A percentile compares a stretch with the other conserved stretches of the same genome.
These are phyloP conservation scores for Thymelicus sylvestris DNA, from an alignment of 2,888 invertebrate species.

Conservation along the genomic window DNA sequence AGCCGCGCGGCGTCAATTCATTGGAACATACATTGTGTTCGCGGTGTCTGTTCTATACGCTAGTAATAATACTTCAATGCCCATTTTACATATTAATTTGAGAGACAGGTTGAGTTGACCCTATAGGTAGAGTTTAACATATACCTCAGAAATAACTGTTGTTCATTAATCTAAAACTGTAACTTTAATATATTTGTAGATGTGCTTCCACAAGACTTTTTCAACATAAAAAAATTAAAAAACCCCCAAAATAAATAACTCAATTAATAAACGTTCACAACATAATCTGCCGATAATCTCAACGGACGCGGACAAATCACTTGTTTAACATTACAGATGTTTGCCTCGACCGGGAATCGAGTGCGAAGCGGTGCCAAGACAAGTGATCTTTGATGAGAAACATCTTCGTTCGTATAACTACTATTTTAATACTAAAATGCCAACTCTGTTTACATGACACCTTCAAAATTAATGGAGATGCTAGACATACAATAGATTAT, in stretches of 20 bases:
- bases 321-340: slow-evolving; percentile 32
- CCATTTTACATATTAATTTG: too few species aligned
- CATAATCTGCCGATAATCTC: slow-evolving; percentile 29
- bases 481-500: not conserved
- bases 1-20: too few species aligned
- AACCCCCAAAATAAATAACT: not conserved
- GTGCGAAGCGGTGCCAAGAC: slow-evolving; percentile 24
- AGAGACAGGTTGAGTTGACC: too few species aligned
- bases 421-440: not conserved
- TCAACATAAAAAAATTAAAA: not conserved
- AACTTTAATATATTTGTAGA: too few species aligned
- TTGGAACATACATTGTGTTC: too few species aligned
- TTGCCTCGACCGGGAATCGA: slow-evolving; percentile 22
- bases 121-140: too few species aligned
- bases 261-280: slow-evolving; percentile 28
- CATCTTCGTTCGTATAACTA: slow-evolving; percentile 12
- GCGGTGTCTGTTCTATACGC: too few species aligned
- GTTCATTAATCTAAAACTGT: too few species aligned
- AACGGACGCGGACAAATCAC: slow-evolving; percentile 33
- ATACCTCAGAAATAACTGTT: too few species aligned
- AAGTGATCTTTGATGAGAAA: slow-evolving; percentile 19
- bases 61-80: too few species aligned
- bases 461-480: not conserved
- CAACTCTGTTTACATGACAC: not conserved
- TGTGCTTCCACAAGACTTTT: too few species aligned